A percentile compares a stretch with the other conserved stretches of the same genome.
These are phyloP conservation scores for Hydrochoerus hydrochaeris DNA, from an alignment of 2,113 vertebrate genomes.

Conservation along the genomic window DNA sequence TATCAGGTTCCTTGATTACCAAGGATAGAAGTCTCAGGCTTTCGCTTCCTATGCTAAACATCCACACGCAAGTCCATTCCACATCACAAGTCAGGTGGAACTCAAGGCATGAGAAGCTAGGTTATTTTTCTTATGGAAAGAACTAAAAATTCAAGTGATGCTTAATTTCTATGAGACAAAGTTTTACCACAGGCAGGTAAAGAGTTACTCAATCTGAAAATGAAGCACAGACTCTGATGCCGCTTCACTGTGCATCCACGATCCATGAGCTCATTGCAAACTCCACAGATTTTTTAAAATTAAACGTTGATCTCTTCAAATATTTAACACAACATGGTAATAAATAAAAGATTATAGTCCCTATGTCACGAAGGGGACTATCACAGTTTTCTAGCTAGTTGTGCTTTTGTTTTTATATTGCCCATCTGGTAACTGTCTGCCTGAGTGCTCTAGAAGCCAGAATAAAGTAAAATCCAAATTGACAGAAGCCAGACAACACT, in stretches of 20 bases:
- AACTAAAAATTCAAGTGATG: background rate
- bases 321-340: slow-evolving; percentile 74
- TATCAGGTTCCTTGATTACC: fast-evolving
- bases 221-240: too few relatives aligned
- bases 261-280: slow-evolving; percentile 63
- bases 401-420: slow-evolving; percentile 55
- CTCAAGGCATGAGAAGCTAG: fast-evolving
- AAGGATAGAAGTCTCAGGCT: background rate
- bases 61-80: fast-evolving
- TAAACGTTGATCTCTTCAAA: slow-evolving; percentile 81
- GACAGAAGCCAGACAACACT: background rate
- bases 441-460: slow-evolving; percentile 49
- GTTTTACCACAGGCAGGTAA: background rate
- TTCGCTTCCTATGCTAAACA: fast-evolving
- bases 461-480: slow-evolving; percentile 57
- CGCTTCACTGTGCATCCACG: background rate
- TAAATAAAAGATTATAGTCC: slow-evolving; percentile 75
- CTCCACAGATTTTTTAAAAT: slow-evolving; percentile 73
- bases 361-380: slow-evolving; percentile 42
- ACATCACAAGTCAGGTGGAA: background rate
- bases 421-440: slow-evolving; percentile 67
- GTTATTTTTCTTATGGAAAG: fast-evolving
- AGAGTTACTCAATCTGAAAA: background rate
- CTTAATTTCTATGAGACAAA: background rate
- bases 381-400: slow-evolving; percentile 31